Evolutionary conservation across 2,797 vertebrate species (phyloP), one percentile per base, ranked within the genome.

Genomic region (Ceyx erithaca): DNA sequence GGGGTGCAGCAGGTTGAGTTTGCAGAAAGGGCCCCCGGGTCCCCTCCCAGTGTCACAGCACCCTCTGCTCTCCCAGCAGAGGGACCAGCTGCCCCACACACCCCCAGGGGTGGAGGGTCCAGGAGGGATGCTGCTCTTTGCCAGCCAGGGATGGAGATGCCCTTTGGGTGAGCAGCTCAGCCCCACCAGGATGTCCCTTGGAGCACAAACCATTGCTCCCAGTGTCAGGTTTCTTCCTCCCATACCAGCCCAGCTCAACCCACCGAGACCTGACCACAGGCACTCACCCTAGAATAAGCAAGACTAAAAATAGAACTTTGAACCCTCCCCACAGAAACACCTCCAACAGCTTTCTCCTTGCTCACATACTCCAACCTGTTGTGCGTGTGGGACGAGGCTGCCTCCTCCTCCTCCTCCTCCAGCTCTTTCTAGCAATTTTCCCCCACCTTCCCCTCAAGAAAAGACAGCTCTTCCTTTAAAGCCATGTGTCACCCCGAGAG

Each of bases 121-220:
- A 1, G 43, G 33, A 54, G 12, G 7, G 9, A 14, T 1, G 5
- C 43, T 54, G 63, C 70, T 46, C 9, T 68, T 19, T 18, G 25
- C 51, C 61, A 46, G 69, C 41, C 4, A 1, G 35, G 69, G 12
- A 1, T 1, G 18, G 52, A 20, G 66, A 5, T 22, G 57, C 17
- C 28, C 3, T 18, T 0, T 1, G 5, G 35, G 28, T 0, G 6
- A 23, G 26, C 1, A 1, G 26, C 71, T 83, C 80, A 9, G 51
- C 66, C 30, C 62, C 45, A 3, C 3, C 0, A 1, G 66, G 64
- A 63, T 4, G 51, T 2, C 1, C 0, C 54, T 16, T 1, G 0
- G 26, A 41, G 23, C 45, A 6, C 68, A 14, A 7, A 62, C 6
- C 75, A 4, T 10, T 4, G 1, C 55, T 41, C 59, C 77, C 62